Evolutionary conservation across 2,797 vertebrate genomes (phyloP).

Genomic region (Erpetoichthys calabaricus): DNA sequence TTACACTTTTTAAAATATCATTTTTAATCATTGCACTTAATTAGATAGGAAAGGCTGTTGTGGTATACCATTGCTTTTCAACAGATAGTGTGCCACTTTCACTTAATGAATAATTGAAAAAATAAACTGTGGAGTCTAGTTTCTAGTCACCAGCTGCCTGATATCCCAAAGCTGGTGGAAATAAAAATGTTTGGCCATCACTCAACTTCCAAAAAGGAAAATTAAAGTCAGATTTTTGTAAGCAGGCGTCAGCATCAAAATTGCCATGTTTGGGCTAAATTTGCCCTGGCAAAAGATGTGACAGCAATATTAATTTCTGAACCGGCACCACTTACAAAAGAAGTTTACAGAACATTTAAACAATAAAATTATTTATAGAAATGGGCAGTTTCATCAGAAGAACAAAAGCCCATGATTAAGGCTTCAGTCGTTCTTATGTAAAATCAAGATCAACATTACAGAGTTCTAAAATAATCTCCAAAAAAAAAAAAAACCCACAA

Average conservation of each 20-base stretch:
- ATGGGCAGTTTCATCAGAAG: constrained; percentile 35
- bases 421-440: no score
- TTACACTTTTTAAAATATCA: no score
- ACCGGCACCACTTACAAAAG: constrained; percentile 27
- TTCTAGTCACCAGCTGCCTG: constrained; percentile 34
- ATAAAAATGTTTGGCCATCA: constrained; percentile 13
- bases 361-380: constrained; percentile 37
- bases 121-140: constrained; percentile 52
- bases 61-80: constrained; percentile 32
- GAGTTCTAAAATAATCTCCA: no score
- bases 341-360: constrained; percentile 17
- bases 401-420: constrained; percentile 18
- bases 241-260: constrained; percentile 38
- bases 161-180: not conserved
- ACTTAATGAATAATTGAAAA: constrained; percentile 60
- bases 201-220: constrained; percentile 31
- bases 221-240: constrained; percentile 50
- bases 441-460: no score
- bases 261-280: constrained; percentile 42
- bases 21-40: no score
- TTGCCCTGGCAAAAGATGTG: constrained; percentile 50
- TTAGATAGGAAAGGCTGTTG: no score
- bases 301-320: constrained; percentile 49
- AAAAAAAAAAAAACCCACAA: no score
- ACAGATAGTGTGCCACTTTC: constrained; percentile 48